Base-by-base conservation (phyloP, 2,113 vertebrate species). In the Osmerus eperlanus region DNA sequence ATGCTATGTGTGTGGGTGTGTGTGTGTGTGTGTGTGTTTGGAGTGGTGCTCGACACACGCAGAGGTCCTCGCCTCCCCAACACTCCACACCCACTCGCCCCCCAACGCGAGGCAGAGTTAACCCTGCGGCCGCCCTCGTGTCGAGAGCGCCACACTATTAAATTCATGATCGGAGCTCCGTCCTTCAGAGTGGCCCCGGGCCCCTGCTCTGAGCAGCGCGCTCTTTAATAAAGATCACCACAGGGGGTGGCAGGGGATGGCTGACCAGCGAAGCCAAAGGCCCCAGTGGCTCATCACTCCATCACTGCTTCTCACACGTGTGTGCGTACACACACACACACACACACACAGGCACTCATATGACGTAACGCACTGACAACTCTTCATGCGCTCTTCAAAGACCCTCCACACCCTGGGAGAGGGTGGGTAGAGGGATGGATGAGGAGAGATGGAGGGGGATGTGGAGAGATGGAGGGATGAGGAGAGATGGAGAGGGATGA, bases 81-180 rank as follows among this genome's bases (percentile, higher is more conserved):
- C 72, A 75, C 85, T 90, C 78, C 74, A 86, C 52, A 89, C 70
- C 77, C 86, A 87, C 89, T 87, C 88, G 72, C 70, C 75, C 65
- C 41, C 41, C 41, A 6, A 68, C 68, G 66, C 68, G 25, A 15
- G 61, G 61, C 74, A 68, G 81, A 82, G 75, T 79, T 84, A 73
- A 89, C 80, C 85, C 78, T 70, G 79, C 61, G 60, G 60, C 70
- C 16, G 2, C n/a, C 1, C 70, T 71, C 67, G 67, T 75, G 23
- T 3, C 70, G 65, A 68, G 60, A 41, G 53, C 67, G 68, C 56
- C 41, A 53, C 64, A 68, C 71, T 78, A 75, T 70, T 83, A 21
- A 80, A 72, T 79, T 75, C 32, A 55, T 71, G 75, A 81, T 64
- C 59, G 9, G 59, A n/a, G 36, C 18, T n/a, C 59, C 58, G 47